These are phyloP conservation scores for Furnarius figulus DNA, from an alignment of 2,113 vertebrate genomes.

Conservation along the genomic window DNA sequence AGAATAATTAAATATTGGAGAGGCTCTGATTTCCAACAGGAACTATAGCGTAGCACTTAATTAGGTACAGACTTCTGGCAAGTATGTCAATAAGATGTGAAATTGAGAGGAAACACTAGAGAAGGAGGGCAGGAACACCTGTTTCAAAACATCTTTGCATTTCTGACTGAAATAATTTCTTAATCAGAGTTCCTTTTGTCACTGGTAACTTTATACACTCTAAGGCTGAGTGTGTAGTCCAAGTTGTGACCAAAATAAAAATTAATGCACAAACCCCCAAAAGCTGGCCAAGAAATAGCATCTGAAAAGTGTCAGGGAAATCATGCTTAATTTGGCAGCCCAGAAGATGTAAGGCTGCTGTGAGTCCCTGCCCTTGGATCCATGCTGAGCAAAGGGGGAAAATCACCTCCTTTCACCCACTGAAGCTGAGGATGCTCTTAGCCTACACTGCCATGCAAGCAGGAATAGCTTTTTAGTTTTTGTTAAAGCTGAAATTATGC, in stretches of 20 bases:
- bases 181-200: not conserved
- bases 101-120: not conserved
- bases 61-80: not conserved
- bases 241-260: not conserved
- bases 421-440: not conserved
- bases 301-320: not conserved
- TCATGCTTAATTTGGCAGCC: fast-evolving
- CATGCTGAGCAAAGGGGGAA: not conserved
- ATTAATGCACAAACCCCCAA: not conserved
- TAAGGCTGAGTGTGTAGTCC: not conserved
- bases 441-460: not conserved
- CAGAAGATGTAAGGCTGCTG: not conserved
- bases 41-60: not conserved
- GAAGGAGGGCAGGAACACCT: not conserved
- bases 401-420: not conserved
- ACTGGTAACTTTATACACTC: not conserved
- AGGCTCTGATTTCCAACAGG: not conserved
- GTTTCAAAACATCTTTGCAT: not conserved
- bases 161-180: not conserved
- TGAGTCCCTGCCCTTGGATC: not conserved
- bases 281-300: not conserved
- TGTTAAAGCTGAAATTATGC: not conserved
- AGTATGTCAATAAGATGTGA: not conserved
- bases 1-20: not conserved
- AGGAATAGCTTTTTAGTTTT: not conserved